These are phyloP conservation scores for Poecilus cupreus DNA, from an alignment of 2,888 invertebrate genomes.

Conservation along the genomic window DNA sequence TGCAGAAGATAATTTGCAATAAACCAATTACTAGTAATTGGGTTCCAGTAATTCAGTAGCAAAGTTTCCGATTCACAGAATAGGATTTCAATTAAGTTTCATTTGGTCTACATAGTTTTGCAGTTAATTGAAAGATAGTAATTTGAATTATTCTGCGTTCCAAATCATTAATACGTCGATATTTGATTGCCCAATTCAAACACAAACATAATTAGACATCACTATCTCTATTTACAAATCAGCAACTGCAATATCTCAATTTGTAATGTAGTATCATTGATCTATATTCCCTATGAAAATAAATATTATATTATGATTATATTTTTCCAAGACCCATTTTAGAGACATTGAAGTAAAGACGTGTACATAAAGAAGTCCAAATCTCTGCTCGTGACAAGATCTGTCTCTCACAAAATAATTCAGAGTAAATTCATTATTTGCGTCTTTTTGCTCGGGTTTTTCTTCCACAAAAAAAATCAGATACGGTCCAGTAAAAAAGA, in stretches of 20 bases:
- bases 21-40: constrained; percentile 39
- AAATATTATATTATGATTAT: too few species aligned
- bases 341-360: too few species aligned
- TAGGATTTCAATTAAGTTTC: constrained; percentile 43
- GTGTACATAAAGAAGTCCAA: not conserved
- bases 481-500: constrained; percentile 15
- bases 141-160: not conserved
- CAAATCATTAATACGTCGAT: not conserved
- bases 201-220: not conserved
- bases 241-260: too few species aligned
- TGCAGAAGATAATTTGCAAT: constrained; percentile 4
- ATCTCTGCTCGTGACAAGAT: constrained; percentile 3
- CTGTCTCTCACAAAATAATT: constrained; percentile 9
- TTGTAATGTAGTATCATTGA: too few species aligned
- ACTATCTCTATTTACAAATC: not conserved
- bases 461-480: constrained; percentile 9
- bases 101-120: not conserved
- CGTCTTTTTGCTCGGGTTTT: not conserved
- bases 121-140: constrained; percentile 8
- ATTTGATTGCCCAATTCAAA: not conserved
- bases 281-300: too few species aligned
- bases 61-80: not conserved
- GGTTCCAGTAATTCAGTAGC: not conserved
- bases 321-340: too few species aligned
- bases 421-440: constrained; percentile 21